Evolutionary conservation across 2,113 vertebrate genomes (phyloP), one percentile per base, ranked within the genome.

Genomic region (Oreochromis niloticus): DNA sequence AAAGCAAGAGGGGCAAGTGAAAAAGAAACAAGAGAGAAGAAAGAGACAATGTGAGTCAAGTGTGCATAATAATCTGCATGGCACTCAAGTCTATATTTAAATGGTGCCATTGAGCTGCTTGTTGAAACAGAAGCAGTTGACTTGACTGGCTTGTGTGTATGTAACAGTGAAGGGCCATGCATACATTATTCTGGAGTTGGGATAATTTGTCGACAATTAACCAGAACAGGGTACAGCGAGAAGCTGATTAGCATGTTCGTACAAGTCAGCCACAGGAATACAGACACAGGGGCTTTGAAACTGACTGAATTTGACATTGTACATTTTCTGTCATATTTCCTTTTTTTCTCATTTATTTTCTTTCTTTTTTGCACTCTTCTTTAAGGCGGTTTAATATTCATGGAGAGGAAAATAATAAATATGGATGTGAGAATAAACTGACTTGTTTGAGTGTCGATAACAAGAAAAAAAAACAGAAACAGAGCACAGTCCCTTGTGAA

Each of bases 111-210:
- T 90, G 91, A 94, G 87, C 86, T 92, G 88, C 86, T 90, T 91
- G 90, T 91, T 94, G 87, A 92, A 94, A 95, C 87, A 89, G 59
- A 71, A 81, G 80, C 82, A 36, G 89, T 36, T 78, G 85, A 91
- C 84, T 94, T 81, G 87, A 84, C 89, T 88, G 63, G 84, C 84
- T 92, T 50, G 56, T 89, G 73, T 93, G 85, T 88, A 81, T 84
- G 86, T 90, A 46, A 56, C 92, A 85, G 90, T 71, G 63, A 87
- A 92, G 88, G 89, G 87, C 87, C 83, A 79, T 59, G 94, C 93
- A 95, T 97, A 97, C 96, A 97, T 98, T 98, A 97, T 89, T 96
- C 96, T 96, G 90, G 94, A 96, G 96, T 88, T 90, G 91, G 93
- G 95, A 97, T 94, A 88, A 95, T 96, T 94, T 96, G 94, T 95